Evolutionary conservation across 2,888 invertebrate genomes (phyloP).

Genomic region (Bembecia ichneumoniformis): DNA sequence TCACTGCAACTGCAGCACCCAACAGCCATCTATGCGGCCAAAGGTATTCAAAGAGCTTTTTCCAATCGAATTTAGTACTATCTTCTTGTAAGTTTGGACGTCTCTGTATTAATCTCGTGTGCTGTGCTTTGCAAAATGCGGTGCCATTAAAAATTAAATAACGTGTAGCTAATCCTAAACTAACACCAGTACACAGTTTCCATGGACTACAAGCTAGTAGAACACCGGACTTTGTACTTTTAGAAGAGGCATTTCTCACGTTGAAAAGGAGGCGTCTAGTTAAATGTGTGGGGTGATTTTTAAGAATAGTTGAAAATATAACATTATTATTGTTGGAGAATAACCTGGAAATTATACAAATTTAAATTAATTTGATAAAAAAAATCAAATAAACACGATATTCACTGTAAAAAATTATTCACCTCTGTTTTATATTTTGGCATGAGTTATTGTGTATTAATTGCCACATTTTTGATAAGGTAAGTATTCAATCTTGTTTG

Average conservation of each 20-base stretch:
- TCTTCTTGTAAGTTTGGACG: constrained; percentile 59
- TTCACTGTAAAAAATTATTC: constrained; percentile 13
- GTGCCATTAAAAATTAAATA: constrained; percentile 60
- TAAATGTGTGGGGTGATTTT: constrained; percentile 39
- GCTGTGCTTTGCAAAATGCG: constrained; percentile 76
- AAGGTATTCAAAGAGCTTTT: constrained; percentile 79
- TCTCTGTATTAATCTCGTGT: constrained; percentile 72
- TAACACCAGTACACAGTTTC: constrained; percentile 60
- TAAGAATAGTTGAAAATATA: constrained; percentile 36
- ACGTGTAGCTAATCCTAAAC: constrained; percentile 49
- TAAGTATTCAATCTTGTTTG: too few species aligned
- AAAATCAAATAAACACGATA: constrained; percentile 3
- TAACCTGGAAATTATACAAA: constrained; percentile 36
- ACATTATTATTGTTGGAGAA: constrained; percentile 35
- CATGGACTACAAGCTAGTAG: constrained; percentile 49
- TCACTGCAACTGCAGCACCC: constrained; percentile 83
- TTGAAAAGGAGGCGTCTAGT: constrained; percentile 41
- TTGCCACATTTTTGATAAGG: constrained; percentile 47
- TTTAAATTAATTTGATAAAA: neutral
- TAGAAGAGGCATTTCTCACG: constrained; percentile 31
- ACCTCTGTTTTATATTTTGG: constrained; percentile 47
- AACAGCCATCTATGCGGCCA: constrained; percentile 84
- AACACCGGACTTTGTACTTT: constrained; percentile 33
- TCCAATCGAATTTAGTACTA: constrained; percentile 83
- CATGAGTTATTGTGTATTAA: constrained; percentile 46